These are phyloP conservation scores for Orthonychiurus folsomi DNA, from an alignment of 2,888 invertebrate species.

Conservation along the genomic window DNA sequence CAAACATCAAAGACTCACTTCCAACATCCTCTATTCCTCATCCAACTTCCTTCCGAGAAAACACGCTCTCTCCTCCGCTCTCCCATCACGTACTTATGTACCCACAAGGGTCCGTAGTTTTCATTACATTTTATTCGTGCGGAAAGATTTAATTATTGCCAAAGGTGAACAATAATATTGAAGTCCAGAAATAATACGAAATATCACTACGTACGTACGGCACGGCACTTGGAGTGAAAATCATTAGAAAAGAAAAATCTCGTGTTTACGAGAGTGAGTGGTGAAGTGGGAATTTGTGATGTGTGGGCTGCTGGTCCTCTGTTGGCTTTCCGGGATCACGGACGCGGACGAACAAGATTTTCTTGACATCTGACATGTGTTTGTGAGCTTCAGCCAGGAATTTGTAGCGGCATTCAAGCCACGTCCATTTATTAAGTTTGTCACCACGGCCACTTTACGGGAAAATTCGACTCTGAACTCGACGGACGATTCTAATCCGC, in stretches of 20 bases:
- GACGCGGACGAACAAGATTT: too few species aligned
- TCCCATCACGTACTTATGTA: neutral
- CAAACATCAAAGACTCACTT: slow-evolving; percentile 10
- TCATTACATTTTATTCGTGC: slow-evolving; percentile 1
- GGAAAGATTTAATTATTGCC: slow-evolving; percentile 9
- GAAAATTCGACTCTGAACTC: slow-evolving; percentile 47
- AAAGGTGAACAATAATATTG: neutral
- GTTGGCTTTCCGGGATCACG: too few species aligned
- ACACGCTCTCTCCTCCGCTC: neutral
- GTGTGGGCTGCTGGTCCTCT: too few species aligned
- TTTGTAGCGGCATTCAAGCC: neutral
- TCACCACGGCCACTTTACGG: slow-evolving; percentile 50
- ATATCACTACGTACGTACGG: too few species aligned
- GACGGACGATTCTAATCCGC: slow-evolving; percentile 46
- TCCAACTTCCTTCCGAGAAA: slow-evolving; percentile 8
- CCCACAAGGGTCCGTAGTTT: neutral
- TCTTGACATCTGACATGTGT: neutral
- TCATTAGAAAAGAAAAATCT: neutral
- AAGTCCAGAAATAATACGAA: too few species aligned
- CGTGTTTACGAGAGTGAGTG: neutral
- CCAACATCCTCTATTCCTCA: slow-evolving; percentile 14
- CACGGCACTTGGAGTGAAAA: too few species aligned
- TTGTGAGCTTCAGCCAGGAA: too few species aligned
- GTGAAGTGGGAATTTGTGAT: neutral
- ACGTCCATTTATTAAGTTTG: slow-evolving; percentile 24